Percentiles rank a stretch among this genome's conserved stretches.
Conservation (phyloP, 2,888 invertebrate species). For the Camptogramma bilineatum region DNA sequence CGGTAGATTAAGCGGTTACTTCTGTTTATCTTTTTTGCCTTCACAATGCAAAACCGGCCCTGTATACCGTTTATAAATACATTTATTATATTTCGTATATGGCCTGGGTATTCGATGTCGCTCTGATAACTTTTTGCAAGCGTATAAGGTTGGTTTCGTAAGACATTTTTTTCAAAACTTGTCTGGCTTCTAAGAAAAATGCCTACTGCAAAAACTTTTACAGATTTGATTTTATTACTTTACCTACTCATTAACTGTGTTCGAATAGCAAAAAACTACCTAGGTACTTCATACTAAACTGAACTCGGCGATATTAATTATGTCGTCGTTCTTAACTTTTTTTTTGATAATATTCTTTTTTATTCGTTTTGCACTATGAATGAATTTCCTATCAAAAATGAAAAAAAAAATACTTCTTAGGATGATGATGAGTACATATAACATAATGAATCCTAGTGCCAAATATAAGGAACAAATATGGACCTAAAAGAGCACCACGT, state of each 20-base stretch:
- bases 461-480: background rate
- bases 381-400: no score
- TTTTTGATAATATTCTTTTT: no score
- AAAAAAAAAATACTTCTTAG: no score
- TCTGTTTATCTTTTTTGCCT: conserved; percentile 52
- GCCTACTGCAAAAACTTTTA: background rate
- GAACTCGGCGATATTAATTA: no score
- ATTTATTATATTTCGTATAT: background rate
- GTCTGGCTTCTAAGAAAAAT: conserved; percentile 9
- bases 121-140: conserved; percentile 21
- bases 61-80: conserved; percentile 40
- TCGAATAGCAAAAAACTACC: no score
- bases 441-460: no score
- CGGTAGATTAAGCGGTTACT: conserved; percentile 33
- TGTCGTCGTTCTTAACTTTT: no score
- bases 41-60: conserved; percentile 50
- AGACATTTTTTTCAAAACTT: conserved; percentile 13
- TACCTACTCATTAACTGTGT: no score
- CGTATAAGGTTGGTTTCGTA: conserved; percentile 19
- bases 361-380: no score
- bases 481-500: background rate
- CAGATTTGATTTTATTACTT: no score
- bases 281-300: no score
- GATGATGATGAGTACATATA: no score
- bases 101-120: conserved; percentile 12